Evolutionary conservation across 2,888 invertebrate genomes (phyloP).

Genomic region (Marronus borbonicus): DNA sequence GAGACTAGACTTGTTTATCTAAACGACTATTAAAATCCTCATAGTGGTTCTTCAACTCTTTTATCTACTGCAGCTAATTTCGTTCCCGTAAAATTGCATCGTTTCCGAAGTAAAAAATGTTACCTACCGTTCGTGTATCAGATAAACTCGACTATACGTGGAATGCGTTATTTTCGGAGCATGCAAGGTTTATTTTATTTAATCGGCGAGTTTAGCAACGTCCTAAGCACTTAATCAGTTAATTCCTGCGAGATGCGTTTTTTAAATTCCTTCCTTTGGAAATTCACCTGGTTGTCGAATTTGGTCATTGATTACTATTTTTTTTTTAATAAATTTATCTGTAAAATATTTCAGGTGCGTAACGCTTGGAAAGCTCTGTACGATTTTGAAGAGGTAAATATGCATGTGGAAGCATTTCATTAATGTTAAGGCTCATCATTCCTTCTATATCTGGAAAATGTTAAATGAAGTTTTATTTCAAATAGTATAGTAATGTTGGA

Average conservation of each 20-base stretch:
- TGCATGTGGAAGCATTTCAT: slow-evolving; percentile 7
- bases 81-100: slow-evolving; percentile 1
- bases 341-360: slow-evolving; percentile 3
- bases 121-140: neutral
- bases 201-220: neutral
- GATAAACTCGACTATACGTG: neutral
- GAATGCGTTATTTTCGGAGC: neutral
- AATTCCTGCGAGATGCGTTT: neutral
- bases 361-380: neutral
- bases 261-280: neutral
- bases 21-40: neutral
- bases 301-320: neutral
- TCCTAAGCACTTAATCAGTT: neutral
- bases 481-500: neutral
- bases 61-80: neutral
- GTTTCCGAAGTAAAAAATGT: neutral
- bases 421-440: slow-evolving; percentile 1
- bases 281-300: neutral
- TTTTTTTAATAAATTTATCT: neutral
- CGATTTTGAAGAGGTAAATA: neutral
- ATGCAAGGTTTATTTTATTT: neutral
- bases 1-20: neutral
- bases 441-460: slow-evolving; percentile 6
- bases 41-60: slow-evolving; percentile 7
- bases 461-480: slow-evolving; percentile 1